Base-by-base conservation (phyloP, 2,888 invertebrate species). In the Melanchra persicariae region DNA sequence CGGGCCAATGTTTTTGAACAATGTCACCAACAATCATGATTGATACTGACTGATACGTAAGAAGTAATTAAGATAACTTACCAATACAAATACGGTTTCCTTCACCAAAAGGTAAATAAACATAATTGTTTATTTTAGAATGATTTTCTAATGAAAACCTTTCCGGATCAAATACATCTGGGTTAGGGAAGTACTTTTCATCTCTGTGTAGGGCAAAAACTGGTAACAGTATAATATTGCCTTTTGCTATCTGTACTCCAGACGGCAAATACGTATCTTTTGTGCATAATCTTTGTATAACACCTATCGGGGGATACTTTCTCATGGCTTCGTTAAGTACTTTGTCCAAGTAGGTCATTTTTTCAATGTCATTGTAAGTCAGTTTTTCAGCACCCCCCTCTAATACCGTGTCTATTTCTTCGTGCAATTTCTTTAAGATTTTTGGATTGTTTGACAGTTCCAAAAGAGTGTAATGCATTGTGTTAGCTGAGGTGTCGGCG, bases 81-180 rank as follows among this genome's bases (percentile, higher is more conserved):
- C 96, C 96, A 60, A 96, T 91, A 81, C 96, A 96, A 79, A 92
- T 92, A 43, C 96, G 90, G 57, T 95, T 95, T 54, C 96, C 96
- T 83, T 94, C 96, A 17, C 96, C 96, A 87, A 96, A 96, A 10
- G 96, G 95, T 72, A 96, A 81, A 83, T 91, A 96, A 26, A 90
- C 90, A 79, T 88, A 95, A 52, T 93, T 93, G 2, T 87, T 80
- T 49, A 88, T 83, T 26, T 89, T 85, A 2, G 75, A 63, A 45
- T 73, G 45, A 63, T 90, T 91, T 59, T 89, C 83, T 24, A 87
- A 67, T 45, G 89, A 84, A 89, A 96, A 96, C 77, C 96, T 90
- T 49, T 96, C 94, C 4, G 96, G 96, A 79, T 96, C 92, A 83
- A 95, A 96, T 52, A 81, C 59, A 17, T 93, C 89, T 17, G 96